phyloP scores from a whole-genome alignment of 2,113 vertebrate species.

The Micronycteris hirsuta region DNA sequence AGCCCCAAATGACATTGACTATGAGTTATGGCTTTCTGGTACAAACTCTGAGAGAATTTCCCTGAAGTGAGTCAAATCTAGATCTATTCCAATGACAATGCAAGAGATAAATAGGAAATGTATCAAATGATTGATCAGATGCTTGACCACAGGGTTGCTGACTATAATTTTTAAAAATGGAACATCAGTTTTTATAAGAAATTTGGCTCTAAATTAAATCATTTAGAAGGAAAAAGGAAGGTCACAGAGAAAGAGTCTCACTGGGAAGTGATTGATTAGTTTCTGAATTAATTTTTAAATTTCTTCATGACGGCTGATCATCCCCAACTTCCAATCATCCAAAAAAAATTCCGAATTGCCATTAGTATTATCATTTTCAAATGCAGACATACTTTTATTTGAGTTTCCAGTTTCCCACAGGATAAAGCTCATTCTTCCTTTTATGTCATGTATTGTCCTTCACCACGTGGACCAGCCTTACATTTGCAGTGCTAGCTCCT shows the following conservation, averaged over 20 bases:
- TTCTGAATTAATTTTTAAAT: slow-evolving; percentile 46
- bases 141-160: slow-evolving; percentile 45
- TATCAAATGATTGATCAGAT: slow-evolving; percentile 61
- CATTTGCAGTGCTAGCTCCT: background rate
- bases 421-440: background rate
- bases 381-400: background rate
- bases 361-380: slow-evolving; percentile 16
- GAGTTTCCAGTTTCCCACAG: background rate
- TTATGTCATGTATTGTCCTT: background rate
- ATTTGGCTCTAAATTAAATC: slow-evolving; percentile 34
- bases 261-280: background rate
- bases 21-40: slow-evolving; percentile 47
- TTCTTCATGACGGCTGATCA: background rate
- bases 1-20: slow-evolving; percentile 41
- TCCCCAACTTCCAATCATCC: background rate
- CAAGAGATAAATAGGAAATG: slow-evolving; percentile 38
- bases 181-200: slow-evolving; percentile 62
- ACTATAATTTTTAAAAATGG: slow-evolving; percentile 59
- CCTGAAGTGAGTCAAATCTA: slow-evolving; percentile 50
- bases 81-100: slow-evolving; percentile 45
- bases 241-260: slow-evolving; percentile 17
- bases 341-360: background rate
- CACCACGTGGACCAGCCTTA: background rate
- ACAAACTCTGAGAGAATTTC: slow-evolving; percentile 48
- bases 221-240: slow-evolving; percentile 16